Evolutionary conservation across 2,888 invertebrate species (phyloP).

Genomic region (Plagodis dolabraria): DNA sequence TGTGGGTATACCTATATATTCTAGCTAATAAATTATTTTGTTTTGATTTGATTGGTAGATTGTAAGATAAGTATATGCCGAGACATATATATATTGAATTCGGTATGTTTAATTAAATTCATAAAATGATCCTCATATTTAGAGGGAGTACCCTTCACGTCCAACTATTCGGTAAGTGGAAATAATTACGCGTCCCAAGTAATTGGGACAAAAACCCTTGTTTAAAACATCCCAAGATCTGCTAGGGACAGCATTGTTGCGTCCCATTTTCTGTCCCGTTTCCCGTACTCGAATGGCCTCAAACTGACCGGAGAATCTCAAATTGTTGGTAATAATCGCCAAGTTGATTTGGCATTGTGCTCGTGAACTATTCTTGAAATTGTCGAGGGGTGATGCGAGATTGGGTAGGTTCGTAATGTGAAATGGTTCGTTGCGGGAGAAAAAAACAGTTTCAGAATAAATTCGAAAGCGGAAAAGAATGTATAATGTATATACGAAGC

Average conservation of each 20-base stretch:
- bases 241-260: slow-evolving; percentile 76
- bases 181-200: slow-evolving; percentile 74
- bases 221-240: slow-evolving; percentile 73
- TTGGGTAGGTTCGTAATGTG: slow-evolving; percentile 8
- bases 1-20: too few relatives aligned
- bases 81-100: too few relatives aligned
- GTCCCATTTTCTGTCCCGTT: slow-evolving; percentile 38
- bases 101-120: neutral
- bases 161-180: slow-evolving; percentile 59
- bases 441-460: neutral
- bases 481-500: too few relatives aligned
- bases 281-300: slow-evolving; percentile 37
- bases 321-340: slow-evolving; percentile 59
- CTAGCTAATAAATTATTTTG: too few relatives aligned
- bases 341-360: slow-evolving; percentile 59
- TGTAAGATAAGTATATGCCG: too few relatives aligned
- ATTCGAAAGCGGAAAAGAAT: too few relatives aligned
- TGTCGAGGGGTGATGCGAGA: slow-evolving; percentile 27
- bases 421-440: slow-evolving; percentile 2
- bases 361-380: slow-evolving; percentile 55
- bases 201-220: slow-evolving; percentile 80
- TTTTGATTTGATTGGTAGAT: too few relatives aligned
- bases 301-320: slow-evolving; percentile 78
- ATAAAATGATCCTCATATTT: slow-evolving; percentile 3
- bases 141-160: slow-evolving; percentile 30